Conservation (phyloP, 2,888 invertebrate species). For the Leucozona laternaria region DNA sequence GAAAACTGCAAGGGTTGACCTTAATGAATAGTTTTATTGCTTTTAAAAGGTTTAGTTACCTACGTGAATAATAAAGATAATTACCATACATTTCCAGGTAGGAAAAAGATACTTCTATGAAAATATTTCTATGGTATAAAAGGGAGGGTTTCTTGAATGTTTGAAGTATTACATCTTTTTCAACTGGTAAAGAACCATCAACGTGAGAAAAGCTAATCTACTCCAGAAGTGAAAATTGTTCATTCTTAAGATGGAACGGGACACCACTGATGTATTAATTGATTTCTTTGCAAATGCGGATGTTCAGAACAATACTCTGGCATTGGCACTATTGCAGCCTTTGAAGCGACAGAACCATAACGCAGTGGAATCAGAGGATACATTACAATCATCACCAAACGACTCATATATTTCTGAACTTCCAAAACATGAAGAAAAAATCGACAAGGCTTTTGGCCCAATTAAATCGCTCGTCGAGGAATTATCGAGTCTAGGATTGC, state of each 20-base stretch:
- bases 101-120: not conserved
- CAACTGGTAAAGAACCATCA: not conserved
- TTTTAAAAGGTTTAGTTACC: not conserved
- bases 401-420: not conserved
- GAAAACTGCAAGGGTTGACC: not conserved
- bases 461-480: not conserved
- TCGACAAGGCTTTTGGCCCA: not conserved
- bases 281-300: not conserved
- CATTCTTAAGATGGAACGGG: constrained; percentile 4
- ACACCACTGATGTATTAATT: not conserved
- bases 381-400: not conserved
- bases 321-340: not conserved
- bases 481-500: not conserved
- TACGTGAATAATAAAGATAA: not conserved
- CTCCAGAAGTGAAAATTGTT: not conserved
- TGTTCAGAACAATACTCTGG: not conserved
- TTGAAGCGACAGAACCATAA: not conserved
- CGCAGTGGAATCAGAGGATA: not conserved
- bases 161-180: not conserved
- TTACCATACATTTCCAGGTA: not conserved
- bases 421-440: not conserved
- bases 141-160: not conserved
- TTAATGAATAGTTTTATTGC: not conserved
- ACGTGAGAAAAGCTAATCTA: not conserved
- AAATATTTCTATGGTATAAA: not conserved